These are phyloP conservation scores for Montifringilla adamsi DNA, from an alignment of 2,113 vertebrate species.

Conservation along the genomic window DNA sequence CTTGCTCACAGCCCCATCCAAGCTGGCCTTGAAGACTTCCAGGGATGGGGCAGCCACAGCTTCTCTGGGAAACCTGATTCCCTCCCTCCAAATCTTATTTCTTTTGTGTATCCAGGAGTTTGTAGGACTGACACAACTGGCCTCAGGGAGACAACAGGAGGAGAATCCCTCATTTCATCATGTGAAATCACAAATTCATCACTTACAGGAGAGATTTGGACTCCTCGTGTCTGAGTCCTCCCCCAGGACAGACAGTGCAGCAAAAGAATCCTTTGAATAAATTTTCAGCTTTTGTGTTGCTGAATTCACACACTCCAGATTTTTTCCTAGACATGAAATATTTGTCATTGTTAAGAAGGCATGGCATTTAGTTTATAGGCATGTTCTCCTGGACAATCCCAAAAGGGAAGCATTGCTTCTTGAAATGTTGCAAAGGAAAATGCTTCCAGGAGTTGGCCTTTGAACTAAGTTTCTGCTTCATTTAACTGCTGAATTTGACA, in stretches of 20 bases:
- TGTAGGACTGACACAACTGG: neutral
- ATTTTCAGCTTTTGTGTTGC: neutral
- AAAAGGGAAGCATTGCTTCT: constrained; percentile 38
- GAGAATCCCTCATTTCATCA: neutral
- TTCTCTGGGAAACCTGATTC: neutral
- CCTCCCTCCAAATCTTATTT: neutral
- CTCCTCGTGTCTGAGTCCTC: neutral
- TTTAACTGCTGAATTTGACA: constrained; percentile 49
- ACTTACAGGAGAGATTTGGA: neutral
- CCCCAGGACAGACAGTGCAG: neutral
- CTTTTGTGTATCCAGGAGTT: too few species aligned
- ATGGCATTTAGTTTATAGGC: neutral
- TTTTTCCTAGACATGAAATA: neutral
- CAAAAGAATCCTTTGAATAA: neutral
- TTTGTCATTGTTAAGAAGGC: constrained; percentile 28
- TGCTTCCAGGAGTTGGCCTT: constrained; percentile 54
- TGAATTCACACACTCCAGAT: neutral
- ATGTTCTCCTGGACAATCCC: constrained; percentile 26
- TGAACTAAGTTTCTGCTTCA: constrained; percentile 61
- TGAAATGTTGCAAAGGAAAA: constrained; percentile 48
- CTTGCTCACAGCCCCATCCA: neutral
- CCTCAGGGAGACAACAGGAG: neutral
- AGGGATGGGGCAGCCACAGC: neutral
- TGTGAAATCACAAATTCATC: neutral
- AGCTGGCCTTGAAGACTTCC: too few species aligned